Evolutionary conservation across 1,140 invertebrate species (phyloP).

Genomic region (Sminthurides bifidus): DNA sequence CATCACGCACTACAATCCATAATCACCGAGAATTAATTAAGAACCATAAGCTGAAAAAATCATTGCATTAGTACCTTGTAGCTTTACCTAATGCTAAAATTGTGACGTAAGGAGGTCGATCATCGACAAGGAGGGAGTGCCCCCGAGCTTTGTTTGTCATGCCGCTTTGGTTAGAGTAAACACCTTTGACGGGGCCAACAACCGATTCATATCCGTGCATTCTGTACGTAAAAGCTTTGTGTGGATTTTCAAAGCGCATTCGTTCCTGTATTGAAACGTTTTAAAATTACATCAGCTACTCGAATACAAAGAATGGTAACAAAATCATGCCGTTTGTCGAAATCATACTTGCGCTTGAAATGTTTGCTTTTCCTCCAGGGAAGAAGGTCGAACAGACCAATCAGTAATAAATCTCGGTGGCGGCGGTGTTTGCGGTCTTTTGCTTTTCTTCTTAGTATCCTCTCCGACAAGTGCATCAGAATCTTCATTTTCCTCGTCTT

Average conservation of each 20-base stretch:
- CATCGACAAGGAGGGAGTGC: conserved; percentile 64
- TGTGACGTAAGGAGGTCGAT: conserved; percentile 80
- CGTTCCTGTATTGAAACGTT: conserved; percentile 43
- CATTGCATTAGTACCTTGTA: not conserved
- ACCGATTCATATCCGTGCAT: conserved; percentile 76
- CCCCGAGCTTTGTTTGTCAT: conserved; percentile 56
- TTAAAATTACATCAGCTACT: not conserved
- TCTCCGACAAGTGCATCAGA: conserved; percentile 31
- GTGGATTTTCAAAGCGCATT: conserved; percentile 64
- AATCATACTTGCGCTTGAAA: conserved; percentile 58
- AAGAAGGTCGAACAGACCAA: conserved; percentile 69
- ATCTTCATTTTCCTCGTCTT: conserved; percentile 34
- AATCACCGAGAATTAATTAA: not conserved
- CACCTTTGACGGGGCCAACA: conserved; percentile 79
- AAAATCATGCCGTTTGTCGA: not conserved
- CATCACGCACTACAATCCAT: conserved; percentile 64
- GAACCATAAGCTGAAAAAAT: too few species aligned
- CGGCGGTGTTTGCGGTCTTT: conserved; percentile 40
- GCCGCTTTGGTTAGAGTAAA: conserved; percentile 45
- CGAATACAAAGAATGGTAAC: not conserved
- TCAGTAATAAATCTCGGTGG: conserved; percentile 53
- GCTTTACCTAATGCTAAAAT: conserved; percentile 61
- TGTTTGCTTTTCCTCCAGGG: conserved; percentile 58
- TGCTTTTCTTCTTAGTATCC: conserved; percentile 26
- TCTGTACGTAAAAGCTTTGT: conserved; percentile 71